A percentile compares a stretch with the other conserved stretches of the same genome.
Conservation (phyloP, 2,888 invertebrate genomes). For the Philonicus albiceps region DNA sequence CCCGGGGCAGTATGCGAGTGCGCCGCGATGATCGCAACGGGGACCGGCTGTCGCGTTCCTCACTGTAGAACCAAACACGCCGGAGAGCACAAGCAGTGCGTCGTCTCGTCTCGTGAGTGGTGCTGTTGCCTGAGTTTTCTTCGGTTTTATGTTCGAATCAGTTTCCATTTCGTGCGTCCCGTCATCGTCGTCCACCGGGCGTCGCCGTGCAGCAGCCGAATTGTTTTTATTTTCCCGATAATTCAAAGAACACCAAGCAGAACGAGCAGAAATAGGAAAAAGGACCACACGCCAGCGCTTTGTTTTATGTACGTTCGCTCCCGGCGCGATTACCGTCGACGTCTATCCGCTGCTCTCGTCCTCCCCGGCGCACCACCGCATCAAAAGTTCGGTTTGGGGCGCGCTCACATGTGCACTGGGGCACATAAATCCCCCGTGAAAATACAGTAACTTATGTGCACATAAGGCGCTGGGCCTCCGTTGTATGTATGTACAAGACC, state of each 20-base stretch:
- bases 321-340: not conserved
- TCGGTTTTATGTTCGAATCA: constrained; percentile 40
- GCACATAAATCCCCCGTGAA: constrained; percentile 13
- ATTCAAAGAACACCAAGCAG: not conserved
- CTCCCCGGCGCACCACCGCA: not conserved
- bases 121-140: constrained; percentile 48
- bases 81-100: constrained; percentile 50
- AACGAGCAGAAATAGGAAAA: not conserved
- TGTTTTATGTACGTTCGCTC: constrained; percentile 44
- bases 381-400: not conserved
- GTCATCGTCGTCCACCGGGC: not conserved
- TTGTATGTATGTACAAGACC: not conserved
- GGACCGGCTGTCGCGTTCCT: not conserved
- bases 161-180: constrained; percentile 30
- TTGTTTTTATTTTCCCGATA: not conserved
- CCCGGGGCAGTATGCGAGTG: not conserved
- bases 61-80: constrained; percentile 41
- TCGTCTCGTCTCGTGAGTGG: constrained; percentile 53
- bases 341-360: not conserved
- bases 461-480: not conserved
- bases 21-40: not conserved
- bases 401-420: constrained; percentile 5
- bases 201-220: not conserved
- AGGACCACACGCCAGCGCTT: not conserved
- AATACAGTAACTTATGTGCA: constrained; percentile 15